Evolutionary conservation across 2,113 vertebrate species (phyloP).

Genomic region (Pandion haliaetus): DNA sequence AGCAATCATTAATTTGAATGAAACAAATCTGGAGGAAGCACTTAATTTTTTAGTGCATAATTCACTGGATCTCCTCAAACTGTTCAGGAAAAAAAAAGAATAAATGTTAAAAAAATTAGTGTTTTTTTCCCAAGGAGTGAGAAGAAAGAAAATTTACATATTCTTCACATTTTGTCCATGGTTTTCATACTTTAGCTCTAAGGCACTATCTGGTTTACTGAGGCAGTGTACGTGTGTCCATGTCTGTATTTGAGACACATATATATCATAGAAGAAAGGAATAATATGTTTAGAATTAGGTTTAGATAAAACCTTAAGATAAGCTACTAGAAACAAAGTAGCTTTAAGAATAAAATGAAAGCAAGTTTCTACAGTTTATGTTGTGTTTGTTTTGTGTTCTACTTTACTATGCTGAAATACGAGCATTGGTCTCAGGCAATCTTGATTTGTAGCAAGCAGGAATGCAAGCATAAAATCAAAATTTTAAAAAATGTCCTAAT

Average conservation of each 20-base stretch:
- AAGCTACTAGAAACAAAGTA: neutral
- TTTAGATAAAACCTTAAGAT: neutral
- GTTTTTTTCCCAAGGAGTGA: neutral
- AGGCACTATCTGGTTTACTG: neutral
- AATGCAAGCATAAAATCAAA: neutral
- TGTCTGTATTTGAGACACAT: neutral
- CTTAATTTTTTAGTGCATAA: neutral
- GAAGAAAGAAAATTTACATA: neutral
- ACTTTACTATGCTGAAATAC: neutral
- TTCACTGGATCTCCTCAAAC: neutral
- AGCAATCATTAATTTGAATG: neutral
- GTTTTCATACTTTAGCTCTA: neutral
- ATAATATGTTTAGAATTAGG: neutral
- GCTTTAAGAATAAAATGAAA: neutral
- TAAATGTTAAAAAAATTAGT: neutral
- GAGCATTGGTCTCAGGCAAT: neutral
- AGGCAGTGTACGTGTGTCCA: neutral
- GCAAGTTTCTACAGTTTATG: neutral
- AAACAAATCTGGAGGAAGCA: neutral
- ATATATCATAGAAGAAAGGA: neutral
- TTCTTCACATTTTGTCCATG: neutral
- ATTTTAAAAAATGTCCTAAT: neutral
- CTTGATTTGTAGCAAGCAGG: neutral
- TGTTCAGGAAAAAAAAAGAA: neutral
- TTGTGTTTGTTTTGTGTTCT: neutral